Evolutionary conservation across 2,888 invertebrate species (phyloP).

Genomic region (Chironomus tentans): DNA sequence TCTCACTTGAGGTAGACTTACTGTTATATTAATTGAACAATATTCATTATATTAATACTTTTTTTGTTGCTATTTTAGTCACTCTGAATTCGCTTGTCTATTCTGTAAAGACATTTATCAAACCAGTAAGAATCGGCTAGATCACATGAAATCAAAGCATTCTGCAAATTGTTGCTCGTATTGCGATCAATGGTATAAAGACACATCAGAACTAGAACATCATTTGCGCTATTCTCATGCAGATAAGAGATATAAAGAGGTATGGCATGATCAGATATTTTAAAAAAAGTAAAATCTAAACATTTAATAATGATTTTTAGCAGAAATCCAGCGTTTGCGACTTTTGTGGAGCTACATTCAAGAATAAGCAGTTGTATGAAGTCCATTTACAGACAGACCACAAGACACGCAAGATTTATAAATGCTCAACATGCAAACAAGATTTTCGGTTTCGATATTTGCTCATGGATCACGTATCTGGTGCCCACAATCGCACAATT

Average conservation of each 20-base stretch:
- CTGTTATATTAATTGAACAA: no score
- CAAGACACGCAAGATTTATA: not conserved
- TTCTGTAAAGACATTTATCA: conserved; percentile 14
- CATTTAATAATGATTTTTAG: not conserved
- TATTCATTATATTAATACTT: not conserved
- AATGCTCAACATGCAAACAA: not conserved
- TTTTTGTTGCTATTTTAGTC: not conserved
- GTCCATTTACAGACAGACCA: not conserved
- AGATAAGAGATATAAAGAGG: conserved; percentile 4
- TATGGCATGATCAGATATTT: not conserved
- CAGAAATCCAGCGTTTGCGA: conserved; percentile 12
- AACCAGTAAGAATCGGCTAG: not conserved
- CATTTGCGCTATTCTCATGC: conserved; percentile 5
- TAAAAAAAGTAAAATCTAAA: no score
- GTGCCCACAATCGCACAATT: not conserved
- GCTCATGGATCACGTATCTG: conserved; percentile 1
- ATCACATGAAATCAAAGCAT: conserved; percentile 5
- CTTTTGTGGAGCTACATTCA: not conserved
- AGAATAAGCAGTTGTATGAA: not conserved
- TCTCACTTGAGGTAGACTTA: conserved; percentile 11
- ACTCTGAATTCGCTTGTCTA: not conserved
- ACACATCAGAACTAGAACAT: not conserved
- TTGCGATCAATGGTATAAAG: not conserved
- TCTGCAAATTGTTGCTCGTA: not conserved
- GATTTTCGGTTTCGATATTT: conserved; percentile 6